A percentile compares a stretch with the other conserved stretches of the same genome.
Evolutionary conservation across 2,113 vertebrate species (phyloP).

Genomic region (Menura novaehollandiae): DNA sequence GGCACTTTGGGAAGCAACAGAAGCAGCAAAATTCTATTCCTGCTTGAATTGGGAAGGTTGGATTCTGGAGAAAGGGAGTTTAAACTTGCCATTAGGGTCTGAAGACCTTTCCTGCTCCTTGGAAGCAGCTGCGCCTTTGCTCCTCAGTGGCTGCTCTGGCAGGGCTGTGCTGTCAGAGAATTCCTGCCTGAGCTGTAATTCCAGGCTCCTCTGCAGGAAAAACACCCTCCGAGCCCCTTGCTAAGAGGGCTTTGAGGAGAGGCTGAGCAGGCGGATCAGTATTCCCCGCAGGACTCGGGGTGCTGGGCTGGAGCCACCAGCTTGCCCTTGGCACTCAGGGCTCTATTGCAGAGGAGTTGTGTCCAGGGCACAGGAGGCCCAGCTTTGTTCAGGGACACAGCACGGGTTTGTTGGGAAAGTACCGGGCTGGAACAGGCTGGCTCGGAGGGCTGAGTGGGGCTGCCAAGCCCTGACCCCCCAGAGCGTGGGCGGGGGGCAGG

Average conservation of each 20-base stretch:
- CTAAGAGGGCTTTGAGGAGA: not conserved
- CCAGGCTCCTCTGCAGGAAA: not conserved
- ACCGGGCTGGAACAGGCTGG: not conserved
- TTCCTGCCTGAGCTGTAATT: not conserved
- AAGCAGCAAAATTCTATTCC: not conserved
- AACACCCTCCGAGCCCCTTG: not conserved
- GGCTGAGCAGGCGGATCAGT: not conserved
- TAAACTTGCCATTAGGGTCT: not conserved
- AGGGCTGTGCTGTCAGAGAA: not conserved
- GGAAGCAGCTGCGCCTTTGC: not conserved
- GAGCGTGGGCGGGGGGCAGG: not conserved
- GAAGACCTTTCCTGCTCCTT: not conserved
- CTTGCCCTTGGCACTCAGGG: not conserved
- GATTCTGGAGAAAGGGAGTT: not conserved
- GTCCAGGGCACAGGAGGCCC: not conserved
- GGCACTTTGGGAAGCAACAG: not conserved
- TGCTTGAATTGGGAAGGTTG: not conserved
- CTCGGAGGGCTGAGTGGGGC: not conserved
- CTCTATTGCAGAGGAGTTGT: not conserved
- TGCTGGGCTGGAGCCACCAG: not conserved
- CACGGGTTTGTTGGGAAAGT: conserved; percentile 37
- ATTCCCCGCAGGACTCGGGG: not conserved
- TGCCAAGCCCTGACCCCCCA: not conserved
- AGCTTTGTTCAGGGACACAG: conserved; percentile 39
- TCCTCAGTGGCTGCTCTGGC: not conserved